Percentiles rank a stretch among this genome's conserved stretches.
Evolutionary conservation across 2,888 invertebrate genomes (phyloP).

Genomic region (Pegoplata infirma): DNA sequence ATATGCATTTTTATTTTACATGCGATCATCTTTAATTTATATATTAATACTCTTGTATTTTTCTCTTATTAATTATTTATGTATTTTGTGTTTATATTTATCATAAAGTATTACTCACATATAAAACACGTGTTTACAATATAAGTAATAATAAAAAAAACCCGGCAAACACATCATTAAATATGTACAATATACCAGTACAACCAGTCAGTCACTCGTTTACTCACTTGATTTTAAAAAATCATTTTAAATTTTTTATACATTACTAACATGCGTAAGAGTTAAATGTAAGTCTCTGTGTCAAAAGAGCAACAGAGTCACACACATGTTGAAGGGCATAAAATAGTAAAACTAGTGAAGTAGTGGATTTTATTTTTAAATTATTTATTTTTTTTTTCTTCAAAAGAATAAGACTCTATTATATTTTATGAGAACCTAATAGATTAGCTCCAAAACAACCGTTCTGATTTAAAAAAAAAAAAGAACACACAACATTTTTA

Average conservation of each 20-base stretch:
- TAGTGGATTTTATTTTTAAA: too few relatives aligned
- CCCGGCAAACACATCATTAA: neutral
- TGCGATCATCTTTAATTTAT: neutral
- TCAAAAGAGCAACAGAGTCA: neutral
- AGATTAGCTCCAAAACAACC: constrained; percentile 32
- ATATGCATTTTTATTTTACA: neutral
- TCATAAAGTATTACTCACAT: neutral
- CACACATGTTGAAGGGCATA: constrained; percentile 31
- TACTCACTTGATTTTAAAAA: neutral
- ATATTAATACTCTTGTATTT: neutral
- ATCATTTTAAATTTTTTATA: neutral
- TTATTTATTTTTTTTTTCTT: neutral
- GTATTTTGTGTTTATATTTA: neutral
- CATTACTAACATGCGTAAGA: neutral
- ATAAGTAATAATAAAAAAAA: too few relatives aligned
- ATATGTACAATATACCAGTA: neutral
- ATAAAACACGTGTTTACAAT: constrained; percentile 3
- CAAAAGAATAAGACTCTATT: neutral
- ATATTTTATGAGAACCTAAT: constrained; percentile 37
- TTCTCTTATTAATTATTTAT: neutral
- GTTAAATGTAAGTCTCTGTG: constrained; percentile 10
- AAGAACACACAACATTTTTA: neutral
- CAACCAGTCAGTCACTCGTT: neutral
- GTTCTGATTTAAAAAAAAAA: constrained; percentile 14
- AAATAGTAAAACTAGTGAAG: constrained; percentile 2